These are phyloP conservation scores for Leguminivora glycinivorella DNA, from an alignment of 1,140 invertebrate genomes.

Conservation along the genomic window DNA sequence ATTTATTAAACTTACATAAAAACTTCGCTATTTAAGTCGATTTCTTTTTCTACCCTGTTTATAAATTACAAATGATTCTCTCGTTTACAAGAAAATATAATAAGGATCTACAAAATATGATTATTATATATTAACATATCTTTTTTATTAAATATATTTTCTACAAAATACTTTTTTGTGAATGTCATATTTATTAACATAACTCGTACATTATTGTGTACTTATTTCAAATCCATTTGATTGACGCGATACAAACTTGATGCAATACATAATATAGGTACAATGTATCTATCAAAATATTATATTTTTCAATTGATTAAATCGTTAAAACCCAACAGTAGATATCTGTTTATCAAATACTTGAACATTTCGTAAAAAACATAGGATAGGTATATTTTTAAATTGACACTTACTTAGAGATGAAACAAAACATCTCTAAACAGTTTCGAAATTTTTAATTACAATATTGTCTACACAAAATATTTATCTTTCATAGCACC, in stretches of 20 bases:
- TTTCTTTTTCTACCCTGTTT: conserved; percentile 14
- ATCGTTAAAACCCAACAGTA: conserved; percentile 23
- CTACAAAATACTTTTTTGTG: background rate
- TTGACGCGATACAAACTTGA: background rate
- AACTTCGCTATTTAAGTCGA: background rate
- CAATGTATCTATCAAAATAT: conserved; percentile 30
- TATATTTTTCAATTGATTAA: conserved; percentile 40
- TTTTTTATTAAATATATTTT: background rate
- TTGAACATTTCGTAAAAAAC: background rate
- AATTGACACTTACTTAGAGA: conserved; percentile 42
- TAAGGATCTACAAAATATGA: background rate
- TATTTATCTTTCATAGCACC: conserved; percentile 72
- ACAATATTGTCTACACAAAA: conserved; percentile 75
- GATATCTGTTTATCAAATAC: background rate
- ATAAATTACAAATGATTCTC: background rate
- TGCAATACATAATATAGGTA: too few species aligned
- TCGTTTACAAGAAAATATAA: background rate
- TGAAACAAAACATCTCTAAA: conserved; percentile 63
- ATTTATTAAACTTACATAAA: background rate
- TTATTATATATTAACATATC: background rate
- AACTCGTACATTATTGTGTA: too few species aligned
- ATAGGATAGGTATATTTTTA: too few species aligned
- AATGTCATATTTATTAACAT: background rate
- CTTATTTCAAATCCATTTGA: too few species aligned
- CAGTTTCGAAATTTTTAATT: conserved; percentile 61